Base-by-base conservation (phyloP, 2,113 vertebrate species). In the Panurus biarmicus region DNA sequence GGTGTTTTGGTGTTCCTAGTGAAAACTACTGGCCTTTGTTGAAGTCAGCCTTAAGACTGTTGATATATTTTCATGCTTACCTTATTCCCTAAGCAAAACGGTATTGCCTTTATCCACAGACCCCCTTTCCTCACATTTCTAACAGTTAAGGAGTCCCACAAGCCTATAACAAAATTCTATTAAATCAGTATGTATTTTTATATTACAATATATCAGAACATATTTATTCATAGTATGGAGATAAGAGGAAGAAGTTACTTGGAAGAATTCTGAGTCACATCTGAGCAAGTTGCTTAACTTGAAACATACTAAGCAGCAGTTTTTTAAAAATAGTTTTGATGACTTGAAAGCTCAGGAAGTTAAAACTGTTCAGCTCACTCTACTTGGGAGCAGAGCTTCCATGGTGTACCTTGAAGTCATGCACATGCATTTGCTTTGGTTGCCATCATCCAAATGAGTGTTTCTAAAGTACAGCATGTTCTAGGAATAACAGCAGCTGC, bases 381-480 rank as follows among this genome's bases (percentile, higher is more conserved):
- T 5, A 10, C 24, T 28, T 36, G 45, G 24, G 19, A 76, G 15
- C 14, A 88, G 51, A 79, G 6, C 8, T 65, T 83, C 36, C 1
- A 0, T 15, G 14, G 4, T 67, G 16, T 38, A 42, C 31, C 4
- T 7, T 0, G 0, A 73, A 19, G 31, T 77, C 38, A 16, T 2
- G 11, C 8, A 69, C 12, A 47, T 10, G 48, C 22, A 21, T 51
- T 73, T 70, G 2, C 13, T 12, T 7, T 28, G 0, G 3, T 73
- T 77, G 23, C 7, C 28, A 45, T 25, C 5, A 9, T 42, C 33
- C 50, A 87, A 58, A 70, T 14, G 1, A 51, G 40, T 40, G 3
- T 61, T 85, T 65, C 60, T 44, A 2, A 93, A 61, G 28, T 45
- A 64, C 7, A 51, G 1, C 4, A 7, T 56, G 8, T 31, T 44